Percentiles rank a stretch among this genome's conserved stretches.
Conservation (phyloP, 2,113 vertebrate species). For the Sphaerodactylus townsendi region DNA sequence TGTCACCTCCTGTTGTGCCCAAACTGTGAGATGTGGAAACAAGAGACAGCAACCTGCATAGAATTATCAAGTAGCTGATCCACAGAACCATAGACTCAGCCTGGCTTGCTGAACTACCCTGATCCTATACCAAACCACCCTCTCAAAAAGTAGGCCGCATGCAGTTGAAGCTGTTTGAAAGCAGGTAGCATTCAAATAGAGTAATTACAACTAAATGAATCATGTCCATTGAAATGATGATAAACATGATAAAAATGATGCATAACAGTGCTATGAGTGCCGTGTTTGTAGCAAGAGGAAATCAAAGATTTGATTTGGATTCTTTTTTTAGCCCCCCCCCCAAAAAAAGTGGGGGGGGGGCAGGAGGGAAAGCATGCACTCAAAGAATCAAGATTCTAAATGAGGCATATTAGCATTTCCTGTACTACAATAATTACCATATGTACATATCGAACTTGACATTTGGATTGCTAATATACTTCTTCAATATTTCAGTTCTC, state of each 20-base stretch:
- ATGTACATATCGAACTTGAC: too few relatives aligned
- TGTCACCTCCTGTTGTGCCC: slow-evolving; percentile 84
- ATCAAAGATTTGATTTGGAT: slow-evolving; percentile 15
- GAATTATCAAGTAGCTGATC: slow-evolving; percentile 75
- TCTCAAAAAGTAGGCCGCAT: slow-evolving; percentile 12
- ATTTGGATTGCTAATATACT: too few relatives aligned
- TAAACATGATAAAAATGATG: slow-evolving; percentile 26
- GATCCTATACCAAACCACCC: neutral
- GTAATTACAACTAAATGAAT: neutral
- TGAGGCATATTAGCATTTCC: too few relatives aligned
- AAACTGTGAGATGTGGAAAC: slow-evolving; percentile 79
- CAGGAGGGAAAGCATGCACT: fast-evolving
- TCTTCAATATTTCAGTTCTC: too few relatives aligned
- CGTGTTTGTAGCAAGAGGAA: neutral
- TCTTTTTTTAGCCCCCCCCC: slow-evolving; percentile 7
- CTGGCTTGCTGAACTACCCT: slow-evolving; percentile 40
- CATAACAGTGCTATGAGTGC: slow-evolving; percentile 3
- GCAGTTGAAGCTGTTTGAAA: slow-evolving; percentile 6
- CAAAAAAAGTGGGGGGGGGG: neutral
- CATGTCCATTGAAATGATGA: neutral
- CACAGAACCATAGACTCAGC: slow-evolving; percentile 57
- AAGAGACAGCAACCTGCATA: slow-evolving; percentile 75
- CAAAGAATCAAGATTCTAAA: neutral
- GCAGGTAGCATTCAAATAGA: neutral
- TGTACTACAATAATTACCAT: too few relatives aligned